Percentiles rank a stretch among this genome's conserved stretches.
phyloP scores from a whole-genome alignment of 2,797 vertebrate species.

The Podargus strigoides region DNA sequence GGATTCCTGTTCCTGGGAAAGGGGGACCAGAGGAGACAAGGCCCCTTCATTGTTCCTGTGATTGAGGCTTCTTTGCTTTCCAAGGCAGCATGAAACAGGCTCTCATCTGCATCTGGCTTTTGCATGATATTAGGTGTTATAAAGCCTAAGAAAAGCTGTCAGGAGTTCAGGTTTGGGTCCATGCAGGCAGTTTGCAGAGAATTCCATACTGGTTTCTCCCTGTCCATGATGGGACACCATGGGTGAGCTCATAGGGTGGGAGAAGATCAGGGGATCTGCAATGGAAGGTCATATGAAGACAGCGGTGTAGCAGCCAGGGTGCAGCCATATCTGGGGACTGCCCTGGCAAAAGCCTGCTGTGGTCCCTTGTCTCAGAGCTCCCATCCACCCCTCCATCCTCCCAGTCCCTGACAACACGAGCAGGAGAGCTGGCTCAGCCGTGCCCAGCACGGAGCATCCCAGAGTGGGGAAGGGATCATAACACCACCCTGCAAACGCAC shows the following conservation, averaged over 20 bases:
- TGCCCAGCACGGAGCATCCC: not conserved
- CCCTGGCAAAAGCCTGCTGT: not conserved
- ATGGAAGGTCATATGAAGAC: not conserved
- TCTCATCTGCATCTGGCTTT: not conserved
- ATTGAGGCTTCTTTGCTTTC: not conserved
- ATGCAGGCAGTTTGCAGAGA: not conserved
- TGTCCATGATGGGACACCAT: accelerated
- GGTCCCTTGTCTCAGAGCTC: not conserved
- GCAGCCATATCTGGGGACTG: no score
- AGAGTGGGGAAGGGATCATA: not conserved
- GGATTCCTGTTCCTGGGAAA: not conserved
- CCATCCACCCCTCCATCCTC: not conserved
- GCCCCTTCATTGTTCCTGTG: not conserved
- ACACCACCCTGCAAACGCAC: not conserved
- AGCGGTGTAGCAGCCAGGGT: not conserved
- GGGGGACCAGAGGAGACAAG: not conserved
- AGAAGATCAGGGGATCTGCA: not conserved
- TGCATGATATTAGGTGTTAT: not conserved
- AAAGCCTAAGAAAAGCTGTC: not conserved
- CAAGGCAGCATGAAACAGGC: not conserved
- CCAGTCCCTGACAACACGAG: not conserved
- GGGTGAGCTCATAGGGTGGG: not conserved
- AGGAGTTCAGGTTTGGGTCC: not conserved
- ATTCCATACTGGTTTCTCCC: not conserved
- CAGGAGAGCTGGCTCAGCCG: not conserved